phyloP scores from a whole-genome alignment of 2,113 vertebrate species.

The Paralichthys olivaceus region DNA sequence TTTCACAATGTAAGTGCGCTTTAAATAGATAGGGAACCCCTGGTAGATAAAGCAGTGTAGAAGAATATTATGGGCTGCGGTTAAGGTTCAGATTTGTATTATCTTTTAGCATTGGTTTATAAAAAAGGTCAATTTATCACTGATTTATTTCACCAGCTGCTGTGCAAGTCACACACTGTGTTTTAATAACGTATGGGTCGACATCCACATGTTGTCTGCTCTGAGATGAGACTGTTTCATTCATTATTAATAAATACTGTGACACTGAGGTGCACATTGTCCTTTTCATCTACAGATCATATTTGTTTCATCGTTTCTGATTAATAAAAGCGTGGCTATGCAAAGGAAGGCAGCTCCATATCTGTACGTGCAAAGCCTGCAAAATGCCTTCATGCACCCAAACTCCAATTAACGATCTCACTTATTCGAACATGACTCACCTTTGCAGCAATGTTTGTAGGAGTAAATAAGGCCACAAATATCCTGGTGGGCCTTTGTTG shows the following conservation, averaged over 20 bases:
- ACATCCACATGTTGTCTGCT: background rate
- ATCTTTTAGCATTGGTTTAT: background rate
- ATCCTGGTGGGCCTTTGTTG: background rate
- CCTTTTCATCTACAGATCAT: background rate
- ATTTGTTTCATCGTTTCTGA: background rate
- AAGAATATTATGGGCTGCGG: background rate
- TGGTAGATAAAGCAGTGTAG: background rate
- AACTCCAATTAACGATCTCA: background rate
- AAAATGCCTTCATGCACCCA: too few relatives aligned
- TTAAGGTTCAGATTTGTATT: background rate
- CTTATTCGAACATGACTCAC: background rate
- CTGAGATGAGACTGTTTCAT: background rate
- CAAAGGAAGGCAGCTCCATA: background rate
- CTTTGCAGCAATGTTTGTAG: background rate
- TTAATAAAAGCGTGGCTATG: background rate
- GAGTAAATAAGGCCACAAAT: background rate
- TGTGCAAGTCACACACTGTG: background rate
- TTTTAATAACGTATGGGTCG: background rate
- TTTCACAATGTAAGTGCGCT: background rate
- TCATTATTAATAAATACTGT: background rate
- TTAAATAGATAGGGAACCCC: background rate
- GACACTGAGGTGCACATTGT: background rate
- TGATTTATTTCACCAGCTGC: constrained; percentile 7
- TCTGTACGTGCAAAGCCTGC: too few relatives aligned
- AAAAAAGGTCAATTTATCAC: background rate